Base-by-base conservation (phyloP, 2,888 invertebrate genomes). In the Mycalesis mineus region DNA sequence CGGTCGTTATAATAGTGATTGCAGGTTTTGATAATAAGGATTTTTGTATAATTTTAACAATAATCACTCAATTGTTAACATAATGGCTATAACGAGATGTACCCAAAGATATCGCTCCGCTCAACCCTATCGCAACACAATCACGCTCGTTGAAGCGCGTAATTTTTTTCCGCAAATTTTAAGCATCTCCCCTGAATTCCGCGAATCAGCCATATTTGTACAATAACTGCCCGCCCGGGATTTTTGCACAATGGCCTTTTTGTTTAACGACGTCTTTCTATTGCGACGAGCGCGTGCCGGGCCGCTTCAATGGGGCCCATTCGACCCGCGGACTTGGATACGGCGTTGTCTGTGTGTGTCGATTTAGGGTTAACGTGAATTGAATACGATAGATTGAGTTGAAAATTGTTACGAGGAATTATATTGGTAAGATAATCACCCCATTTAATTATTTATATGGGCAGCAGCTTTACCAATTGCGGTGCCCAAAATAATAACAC, bases 231-330 rank as follows among this genome's bases (percentile, higher is more conserved):
- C 76, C 78, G 75, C 73, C 68, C 72, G 79, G 80, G 80, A 77
- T 68, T 74, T 68, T 72, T 70, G 68, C 63, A 82, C 81, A 83
- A 83, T 80, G 72, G 77, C 74, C 79, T 76, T 75, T 87, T 84
- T 85, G 87, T 84, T 88, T 87, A 88, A 88, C 84, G 84, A 84
- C 82, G 74, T 84, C 76, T 84, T 80, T 84, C 78, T 82, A 77
- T 80, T 74, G 78, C 74, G 70, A 71, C 74, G 70, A 71, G 74
- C 77, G 79, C 81, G 85, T 83, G 84, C 76, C 74, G 73, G 69
- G 77, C 76, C 79, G 80, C 80, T 78, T 77, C 72, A 80, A 82
- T 81, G 72, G 77, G 75, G 68, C 67, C 77, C 61, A 71, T 80
- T 73, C 70, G 71, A 68, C 74, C 74, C 73, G 67, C 61, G 65